Evolutionary conservation across 1,140 invertebrate genomes (phyloP).

Genomic region (Listronotus bonariensis): DNA sequence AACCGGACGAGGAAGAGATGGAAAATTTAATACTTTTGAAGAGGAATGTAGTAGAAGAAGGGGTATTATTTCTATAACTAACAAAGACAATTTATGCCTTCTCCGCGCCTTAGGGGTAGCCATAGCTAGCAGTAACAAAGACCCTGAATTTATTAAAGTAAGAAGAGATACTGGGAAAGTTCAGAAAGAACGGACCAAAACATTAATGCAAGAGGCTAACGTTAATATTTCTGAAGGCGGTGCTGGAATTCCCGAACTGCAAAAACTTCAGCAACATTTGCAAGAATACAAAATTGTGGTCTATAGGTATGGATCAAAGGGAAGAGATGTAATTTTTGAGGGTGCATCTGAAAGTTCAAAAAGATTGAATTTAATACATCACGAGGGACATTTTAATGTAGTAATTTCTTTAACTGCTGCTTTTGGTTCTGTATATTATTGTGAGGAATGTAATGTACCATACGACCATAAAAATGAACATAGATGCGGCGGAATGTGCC

Average conservation of each 20-base stretch:
- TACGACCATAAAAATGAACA: slow-evolving; percentile 6
- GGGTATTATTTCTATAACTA: neutral
- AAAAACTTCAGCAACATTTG: slow-evolving; percentile 17
- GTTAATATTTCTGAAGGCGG: slow-evolving; percentile 13
- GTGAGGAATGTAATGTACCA: slow-evolving; percentile 5
- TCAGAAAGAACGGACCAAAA: neutral
- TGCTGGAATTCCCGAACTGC: slow-evolving; percentile 9
- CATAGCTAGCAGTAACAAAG: slow-evolving; percentile 1
- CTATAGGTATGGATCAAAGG: slow-evolving; percentile 19
- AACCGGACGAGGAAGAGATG: neutral
- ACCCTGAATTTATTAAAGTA: slow-evolving; percentile 2
- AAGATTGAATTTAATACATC: neutral
- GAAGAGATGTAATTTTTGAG: neutral
- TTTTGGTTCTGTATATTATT: slow-evolving; percentile 15
- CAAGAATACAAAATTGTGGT: slow-evolving; percentile 4
- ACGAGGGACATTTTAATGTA: slow-evolving; percentile 4
- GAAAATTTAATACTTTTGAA: neutral
- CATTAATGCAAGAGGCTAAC: neutral
- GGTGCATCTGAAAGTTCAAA: neutral
- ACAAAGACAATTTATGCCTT: slow-evolving; percentile 7
- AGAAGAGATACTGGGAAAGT: slow-evolving; percentile 6
- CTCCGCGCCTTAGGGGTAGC: slow-evolving; percentile 8
- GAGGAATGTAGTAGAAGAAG: neutral
- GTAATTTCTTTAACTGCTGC: slow-evolving; percentile 14
- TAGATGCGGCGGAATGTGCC: slow-evolving; percentile 1